A percentile compares a stretch with the other conserved stretches of the same genome.
These are phyloP conservation scores for Syndactyla subalaris DNA, from an alignment of 2,797 vertebrate species.

Conservation along the genomic window DNA sequence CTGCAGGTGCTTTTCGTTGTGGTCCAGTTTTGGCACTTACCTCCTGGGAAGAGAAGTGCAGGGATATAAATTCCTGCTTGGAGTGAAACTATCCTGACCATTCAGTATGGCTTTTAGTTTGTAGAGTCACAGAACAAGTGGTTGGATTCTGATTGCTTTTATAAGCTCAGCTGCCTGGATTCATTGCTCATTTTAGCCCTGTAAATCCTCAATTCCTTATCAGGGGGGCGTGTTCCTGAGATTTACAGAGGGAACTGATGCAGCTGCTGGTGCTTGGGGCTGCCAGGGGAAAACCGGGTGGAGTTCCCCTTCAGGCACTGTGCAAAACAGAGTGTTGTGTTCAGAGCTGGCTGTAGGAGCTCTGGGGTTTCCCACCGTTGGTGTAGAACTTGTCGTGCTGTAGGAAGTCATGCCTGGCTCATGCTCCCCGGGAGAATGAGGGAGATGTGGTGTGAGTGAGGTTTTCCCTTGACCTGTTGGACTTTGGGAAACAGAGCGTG, in stretches of 20 bases:
- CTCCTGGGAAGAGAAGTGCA: background rate
- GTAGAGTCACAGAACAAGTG: background rate
- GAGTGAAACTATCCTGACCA: background rate
- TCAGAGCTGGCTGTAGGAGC: background rate
- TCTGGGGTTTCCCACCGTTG: rapidly evolving
- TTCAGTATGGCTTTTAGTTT: background rate
- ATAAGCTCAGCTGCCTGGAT: background rate
- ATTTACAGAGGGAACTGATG: background rate
- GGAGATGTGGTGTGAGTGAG: background rate
- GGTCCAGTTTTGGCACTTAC: background rate
- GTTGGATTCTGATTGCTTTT: background rate
- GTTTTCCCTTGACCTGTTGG: background rate
- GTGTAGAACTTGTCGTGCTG: background rate
- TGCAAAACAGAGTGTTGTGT: background rate
- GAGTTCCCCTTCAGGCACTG: background rate
- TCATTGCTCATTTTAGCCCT: background rate
- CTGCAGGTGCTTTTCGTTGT: background rate
- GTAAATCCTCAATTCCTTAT: background rate
- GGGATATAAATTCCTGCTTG: background rate
- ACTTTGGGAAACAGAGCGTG: background rate
- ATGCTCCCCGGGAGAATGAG: background rate
- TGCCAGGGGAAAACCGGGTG: background rate
- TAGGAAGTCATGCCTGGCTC: background rate
- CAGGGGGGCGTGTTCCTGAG: background rate
- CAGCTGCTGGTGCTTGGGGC: background rate